phyloP scores from a whole-genome alignment of 2,113 vertebrate genomes.

The Phoxinus phoxinus region DNA sequence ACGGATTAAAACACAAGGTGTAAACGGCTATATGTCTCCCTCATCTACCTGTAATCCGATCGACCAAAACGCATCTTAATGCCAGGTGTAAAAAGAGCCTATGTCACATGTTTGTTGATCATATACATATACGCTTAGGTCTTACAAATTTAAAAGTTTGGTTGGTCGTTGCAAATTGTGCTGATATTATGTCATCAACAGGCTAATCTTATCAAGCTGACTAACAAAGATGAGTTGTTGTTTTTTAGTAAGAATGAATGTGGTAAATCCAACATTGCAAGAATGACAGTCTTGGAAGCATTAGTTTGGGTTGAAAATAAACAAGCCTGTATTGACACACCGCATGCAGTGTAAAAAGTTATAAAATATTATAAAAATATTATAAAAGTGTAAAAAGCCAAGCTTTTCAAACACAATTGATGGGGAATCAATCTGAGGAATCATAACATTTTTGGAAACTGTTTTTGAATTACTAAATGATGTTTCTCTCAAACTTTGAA shows the following conservation, averaged over 20 bases:
- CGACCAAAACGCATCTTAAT: no score
- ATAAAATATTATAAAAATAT: no score
- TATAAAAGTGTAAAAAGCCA: neutral
- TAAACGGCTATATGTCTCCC: no score
- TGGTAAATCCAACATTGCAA: neutral
- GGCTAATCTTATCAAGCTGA: neutral
- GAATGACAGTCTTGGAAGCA: neutral
- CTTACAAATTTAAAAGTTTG: neutral
- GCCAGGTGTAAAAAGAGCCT: no score
- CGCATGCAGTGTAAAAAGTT: neutral
- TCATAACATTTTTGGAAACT: neutral
- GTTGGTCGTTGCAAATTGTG: neutral
- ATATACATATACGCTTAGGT: neutral
- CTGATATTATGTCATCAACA: neutral
- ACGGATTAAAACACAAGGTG: no score
- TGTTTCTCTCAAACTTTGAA: neutral
- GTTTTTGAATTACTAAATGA: neutral
- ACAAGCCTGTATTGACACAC: neutral
- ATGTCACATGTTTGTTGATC: neutral
- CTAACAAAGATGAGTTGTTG: neutral
- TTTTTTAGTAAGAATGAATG: neutral
- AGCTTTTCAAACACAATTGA: neutral
- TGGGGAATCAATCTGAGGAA: neutral
- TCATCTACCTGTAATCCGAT: no score
- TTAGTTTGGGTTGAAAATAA: neutral